Base-by-base conservation (phyloP, 2,888 invertebrate genomes). In the Empis stercorea region DNA sequence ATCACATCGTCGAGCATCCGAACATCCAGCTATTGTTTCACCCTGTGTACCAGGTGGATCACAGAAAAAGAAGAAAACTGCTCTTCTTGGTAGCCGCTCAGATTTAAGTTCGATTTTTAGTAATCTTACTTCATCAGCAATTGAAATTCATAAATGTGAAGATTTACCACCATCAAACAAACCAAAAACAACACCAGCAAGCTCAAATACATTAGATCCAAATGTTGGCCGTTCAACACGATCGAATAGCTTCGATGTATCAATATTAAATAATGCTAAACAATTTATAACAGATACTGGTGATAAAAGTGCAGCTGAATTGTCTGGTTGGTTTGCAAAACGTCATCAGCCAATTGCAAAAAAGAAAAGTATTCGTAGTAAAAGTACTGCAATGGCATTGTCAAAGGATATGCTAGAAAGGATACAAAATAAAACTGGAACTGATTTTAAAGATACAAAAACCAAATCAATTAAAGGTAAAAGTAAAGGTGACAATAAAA, bases 171-270 rank as follows among this genome's bases (percentile, higher is more conserved):
- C 56, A 7, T 3, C 51, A 51, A 47, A 51, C 17, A 61, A 59
- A 48, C 46, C 57, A 5, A 56, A 59, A 45, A 47, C 56, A 10
- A 41, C 52, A 30, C 27, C 56, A 11, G 57, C 60, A 52, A 59
- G 2, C n/a, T 55, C 59, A 13, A 57, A 61, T 44, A 54, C 63
- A 15, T 57, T 68, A 2, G 67, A 68, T 50, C 67, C 67, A 1
- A 68, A 68, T 49, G 66, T 65, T 3, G 66, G 67, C 0, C 60
- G 68, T 52, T 82, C 80, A 53, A 82, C 79, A 63, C 79, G 87
- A 46, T 87, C 87, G 14, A 87, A 86, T 66, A 88, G 87, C 65
- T 87, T 88, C 59, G 87, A 88, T 64, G 79, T 86, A 1, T 86
- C 87, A 16, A 76, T 85, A 17, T 72, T 87, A 37, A 73, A 78